Evolutionary conservation across 2,888 invertebrate species (phyloP).

Genomic region (Antheraea assamensis): DNA sequence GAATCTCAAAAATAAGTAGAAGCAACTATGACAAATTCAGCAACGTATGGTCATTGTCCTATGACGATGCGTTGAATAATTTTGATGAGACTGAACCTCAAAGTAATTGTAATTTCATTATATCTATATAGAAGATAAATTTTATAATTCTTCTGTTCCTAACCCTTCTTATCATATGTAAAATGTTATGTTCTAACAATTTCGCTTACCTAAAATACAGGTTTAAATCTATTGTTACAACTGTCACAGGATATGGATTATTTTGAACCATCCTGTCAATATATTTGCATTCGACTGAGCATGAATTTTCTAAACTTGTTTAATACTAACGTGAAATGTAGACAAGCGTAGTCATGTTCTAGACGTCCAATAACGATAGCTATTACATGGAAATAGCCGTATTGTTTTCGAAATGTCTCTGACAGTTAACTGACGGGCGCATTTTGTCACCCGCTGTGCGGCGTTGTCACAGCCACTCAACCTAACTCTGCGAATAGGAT

Average conservation of each 20-base stretch:
- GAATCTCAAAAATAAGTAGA: no score
- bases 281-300: slow-evolving; percentile 10
- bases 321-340: slow-evolving; percentile 42
- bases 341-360: slow-evolving; percentile 59
- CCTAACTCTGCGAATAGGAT: slow-evolving; percentile 48
- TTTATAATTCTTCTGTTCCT: no score
- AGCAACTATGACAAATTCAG: no score
- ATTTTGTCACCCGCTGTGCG: slow-evolving; percentile 61
- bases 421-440: slow-evolving; percentile 62
- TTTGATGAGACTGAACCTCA: no score
- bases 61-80: no score
- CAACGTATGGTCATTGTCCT: no score
- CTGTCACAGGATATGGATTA: neutral
- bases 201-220: neutral
- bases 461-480: slow-evolving; percentile 71
- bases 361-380: slow-evolving; percentile 70
- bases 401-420: slow-evolving; percentile 65
- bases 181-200: neutral
- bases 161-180: neutral
- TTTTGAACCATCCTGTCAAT: neutral
- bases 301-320: slow-evolving; percentile 18
- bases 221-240: neutral
- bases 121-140: no score
- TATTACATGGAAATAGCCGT: slow-evolving; percentile 69
- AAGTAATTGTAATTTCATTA: no score